A percentile compares a stretch with the other conserved stretches of the same genome.
phyloP scores from a whole-genome alignment of 1,140 invertebrate species.

The Trissolcus basalis region DNA sequence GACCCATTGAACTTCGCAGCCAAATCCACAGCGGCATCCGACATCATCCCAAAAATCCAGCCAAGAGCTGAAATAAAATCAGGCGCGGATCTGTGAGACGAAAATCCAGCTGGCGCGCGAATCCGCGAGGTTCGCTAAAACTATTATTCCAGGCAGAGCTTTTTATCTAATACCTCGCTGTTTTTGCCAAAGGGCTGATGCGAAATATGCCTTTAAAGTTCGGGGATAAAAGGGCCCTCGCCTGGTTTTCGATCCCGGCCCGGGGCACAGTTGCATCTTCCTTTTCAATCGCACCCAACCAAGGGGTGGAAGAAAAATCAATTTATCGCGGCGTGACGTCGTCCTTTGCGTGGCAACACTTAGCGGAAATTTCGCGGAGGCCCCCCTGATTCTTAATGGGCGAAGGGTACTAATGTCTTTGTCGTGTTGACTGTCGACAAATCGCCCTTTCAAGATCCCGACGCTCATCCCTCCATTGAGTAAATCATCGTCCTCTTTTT shows the following conservation, averaged over 20 bases:
- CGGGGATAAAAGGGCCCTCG: constrained; percentile 40
- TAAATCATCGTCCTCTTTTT: constrained; percentile 57
- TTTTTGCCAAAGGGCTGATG: constrained; percentile 22
- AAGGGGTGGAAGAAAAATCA: constrained; percentile 65
- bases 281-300: constrained; percentile 35
- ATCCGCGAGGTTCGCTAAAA: constrained; percentile 21
- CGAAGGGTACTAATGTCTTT: constrained; percentile 69
- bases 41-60: constrained; percentile 28
- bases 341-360: constrained; percentile 64
- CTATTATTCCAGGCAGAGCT: constrained; percentile 22
- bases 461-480: constrained; percentile 24
- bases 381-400: constrained; percentile 63
- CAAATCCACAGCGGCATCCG: constrained; percentile 3
- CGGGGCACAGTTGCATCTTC: constrained; percentile 50
- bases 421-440: constrained; percentile 73
- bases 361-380: constrained; percentile 63
- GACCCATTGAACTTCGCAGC: constrained; percentile 3
- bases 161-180: constrained; percentile 35
- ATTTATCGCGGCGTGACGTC: constrained; percentile 65
- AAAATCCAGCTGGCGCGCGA: constrained; percentile 21
- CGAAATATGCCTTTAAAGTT: constrained; percentile 35
- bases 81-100: constrained; percentile 14
- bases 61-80: constrained; percentile 22
- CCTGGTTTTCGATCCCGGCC: constrained; percentile 50
- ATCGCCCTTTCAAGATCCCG: constrained; percentile 66